A percentile compares a stretch with the other conserved stretches of the same genome.
phyloP scores from a whole-genome alignment of 1,140 invertebrate species.

The Radopholus similis region DNA sequence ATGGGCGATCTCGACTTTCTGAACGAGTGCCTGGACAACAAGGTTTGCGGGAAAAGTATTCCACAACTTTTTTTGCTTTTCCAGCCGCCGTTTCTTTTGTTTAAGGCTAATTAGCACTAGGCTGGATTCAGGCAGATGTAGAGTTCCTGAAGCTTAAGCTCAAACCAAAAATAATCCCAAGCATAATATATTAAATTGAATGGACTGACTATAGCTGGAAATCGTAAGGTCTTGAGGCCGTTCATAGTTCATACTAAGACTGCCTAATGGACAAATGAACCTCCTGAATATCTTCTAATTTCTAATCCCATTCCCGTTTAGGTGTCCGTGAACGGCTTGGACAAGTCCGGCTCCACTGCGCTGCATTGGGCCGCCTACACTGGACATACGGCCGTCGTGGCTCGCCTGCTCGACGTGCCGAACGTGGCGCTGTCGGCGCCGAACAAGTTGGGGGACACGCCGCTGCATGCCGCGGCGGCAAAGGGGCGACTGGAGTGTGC shows the following conservation, averaged over 20 bases:
- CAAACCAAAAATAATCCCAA: too few relatives aligned
- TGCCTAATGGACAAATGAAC: conserved; percentile 3
- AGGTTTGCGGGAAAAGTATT: conserved; percentile 61
- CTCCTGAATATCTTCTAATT: background rate
- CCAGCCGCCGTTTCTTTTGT: too few relatives aligned
- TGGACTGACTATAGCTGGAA: too few relatives aligned
- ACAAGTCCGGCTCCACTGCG: conserved; percentile 70
- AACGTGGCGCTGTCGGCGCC: conserved; percentile 62
- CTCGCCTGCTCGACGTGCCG: conserved; percentile 54
- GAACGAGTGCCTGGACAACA: conserved; percentile 68
- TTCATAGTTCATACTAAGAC: background rate
- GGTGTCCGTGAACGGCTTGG: conserved; percentile 70
- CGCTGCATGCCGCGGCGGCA: conserved; percentile 65
- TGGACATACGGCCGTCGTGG: conserved; percentile 63
- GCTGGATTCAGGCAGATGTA: too few relatives aligned
- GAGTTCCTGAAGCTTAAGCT: too few relatives aligned
- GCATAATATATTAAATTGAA: too few relatives aligned
- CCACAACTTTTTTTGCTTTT: too few relatives aligned
- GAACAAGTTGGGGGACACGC: conserved; percentile 64
- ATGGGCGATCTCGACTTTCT: conserved; percentile 70
- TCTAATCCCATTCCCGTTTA: conserved; percentile 30
- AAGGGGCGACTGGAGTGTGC: conserved; percentile 65
- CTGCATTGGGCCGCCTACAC: conserved; percentile 71
- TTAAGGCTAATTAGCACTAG: too few relatives aligned
- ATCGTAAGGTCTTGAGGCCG: background rate